Evolutionary conservation across 1,140 invertebrate species (phyloP), one percentile per base, ranked within the genome.

Genomic region (Aricia agestis): DNA sequence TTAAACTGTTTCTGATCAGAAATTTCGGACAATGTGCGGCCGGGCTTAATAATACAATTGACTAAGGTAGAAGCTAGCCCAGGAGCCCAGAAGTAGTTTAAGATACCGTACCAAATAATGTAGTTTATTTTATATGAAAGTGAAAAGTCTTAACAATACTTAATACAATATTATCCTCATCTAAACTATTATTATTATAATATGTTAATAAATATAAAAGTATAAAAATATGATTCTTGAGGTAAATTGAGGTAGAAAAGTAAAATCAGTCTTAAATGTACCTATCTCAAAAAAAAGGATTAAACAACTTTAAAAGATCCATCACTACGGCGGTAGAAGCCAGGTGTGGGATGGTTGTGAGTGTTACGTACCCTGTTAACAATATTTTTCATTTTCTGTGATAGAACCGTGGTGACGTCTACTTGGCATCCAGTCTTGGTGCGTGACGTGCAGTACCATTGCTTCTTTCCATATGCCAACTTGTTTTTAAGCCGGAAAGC

Each of bases 401-500:
- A 80, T 0, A 83, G 71, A 0, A 84, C 81, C 13, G 86, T 89
- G 15, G 84, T 90, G 3, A 90, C 77, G 73, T 90, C 88, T 10
- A 88, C 88, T 41, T 84, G 80, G 70, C 88, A 90, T 6, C 88
- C 88, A n/a, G 85, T 87, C 73, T 89, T 89, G 0, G 82, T 86
- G 5, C 88, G 71, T 10, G 86, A 88, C 67, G 85, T 90, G 57
- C 88, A 90, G 66, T 90, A 90, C 88, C 88, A 90, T 59, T 90
- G 88, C 65, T 89, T 89, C 66, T 90, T 90, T n/a, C 88, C 88
- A 80, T 89, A 90, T 9, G 88, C 88, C 52, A 90, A 70, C 80
- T 89, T 90, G 68, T 90, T 90, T 68, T 90, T 90, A n/a, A 90
- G 70, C n/a, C 88, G 77, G 70, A 90, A 90, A 67, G 88, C 88